A percentile compares a stretch with the other conserved stretches of the same genome.
Conservation (phyloP, 2,113 vertebrate genomes). For the Nothoprocta perdicaria region DNA sequence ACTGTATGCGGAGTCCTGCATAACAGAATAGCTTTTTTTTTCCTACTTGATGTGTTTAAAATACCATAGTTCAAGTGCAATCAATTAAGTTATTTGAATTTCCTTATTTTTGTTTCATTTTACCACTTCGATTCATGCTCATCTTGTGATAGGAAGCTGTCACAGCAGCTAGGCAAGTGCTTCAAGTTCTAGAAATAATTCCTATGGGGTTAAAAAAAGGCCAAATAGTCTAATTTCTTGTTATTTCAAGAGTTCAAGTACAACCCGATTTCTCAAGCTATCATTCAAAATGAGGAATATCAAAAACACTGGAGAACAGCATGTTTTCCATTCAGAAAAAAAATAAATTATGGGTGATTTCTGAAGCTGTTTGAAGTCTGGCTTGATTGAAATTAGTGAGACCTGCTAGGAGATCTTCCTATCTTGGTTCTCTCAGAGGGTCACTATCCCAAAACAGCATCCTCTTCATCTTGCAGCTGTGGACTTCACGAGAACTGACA, state of each 20-base stretch:
- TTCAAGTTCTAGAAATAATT: not conserved
- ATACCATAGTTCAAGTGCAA: not conserved
- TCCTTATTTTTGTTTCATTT: not conserved
- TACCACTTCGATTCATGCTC: no score
- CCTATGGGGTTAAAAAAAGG: not conserved
- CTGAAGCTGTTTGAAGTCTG: not conserved
- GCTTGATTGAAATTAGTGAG: not conserved
- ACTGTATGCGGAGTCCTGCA: not conserved
- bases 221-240: not conserved
- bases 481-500: conserved; percentile 26
- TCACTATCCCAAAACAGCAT: not conserved
- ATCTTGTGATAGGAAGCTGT: not conserved
- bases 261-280: not conserved
- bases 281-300: not conserved
- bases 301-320: not conserved
- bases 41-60: not conserved
- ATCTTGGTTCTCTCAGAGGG: not conserved
- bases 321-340: not conserved
- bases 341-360: not conserved
- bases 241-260: not conserved
- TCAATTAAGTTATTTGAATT: not conserved
- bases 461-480: not conserved
- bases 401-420: not conserved
- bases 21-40: not conserved
- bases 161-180: not conserved